phyloP scores from a whole-genome alignment of 2,888 invertebrate genomes.

The Hyalella azteca region DNA sequence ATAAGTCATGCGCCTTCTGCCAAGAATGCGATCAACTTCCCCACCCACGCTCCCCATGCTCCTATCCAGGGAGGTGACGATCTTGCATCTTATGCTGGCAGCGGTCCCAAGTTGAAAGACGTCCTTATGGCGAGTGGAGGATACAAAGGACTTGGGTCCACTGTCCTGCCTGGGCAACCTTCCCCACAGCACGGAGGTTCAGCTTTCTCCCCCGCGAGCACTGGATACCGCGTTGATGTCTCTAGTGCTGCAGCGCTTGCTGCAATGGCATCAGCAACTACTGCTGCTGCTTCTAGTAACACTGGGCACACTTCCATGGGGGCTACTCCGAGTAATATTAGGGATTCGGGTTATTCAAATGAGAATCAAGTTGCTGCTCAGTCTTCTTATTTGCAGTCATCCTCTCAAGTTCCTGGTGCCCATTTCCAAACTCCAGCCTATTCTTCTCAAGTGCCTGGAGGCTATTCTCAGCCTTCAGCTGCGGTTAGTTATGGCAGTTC shows the following conservation, averaged over 20 bases:
- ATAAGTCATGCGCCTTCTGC: background rate
- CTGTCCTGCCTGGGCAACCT: background rate
- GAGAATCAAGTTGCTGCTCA: conserved; percentile 28
- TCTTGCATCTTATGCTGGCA: conserved; percentile 52
- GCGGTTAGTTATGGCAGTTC: conserved; percentile 38
- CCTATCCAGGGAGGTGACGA: conserved; percentile 59
- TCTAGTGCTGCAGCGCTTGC: background rate
- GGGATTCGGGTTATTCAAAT: background rate
- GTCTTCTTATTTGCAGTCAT: conserved; percentile 54
- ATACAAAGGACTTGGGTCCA: conserved; percentile 21
- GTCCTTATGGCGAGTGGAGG: conserved; percentile 77
- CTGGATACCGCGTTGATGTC: conserved; percentile 20
- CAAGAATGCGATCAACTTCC: conserved; percentile 27
- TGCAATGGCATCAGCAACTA: background rate
- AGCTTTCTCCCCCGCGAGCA: too few relatives aligned
- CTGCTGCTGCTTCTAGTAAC: background rate
- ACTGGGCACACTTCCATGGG: background rate
- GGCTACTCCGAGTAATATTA: background rate
- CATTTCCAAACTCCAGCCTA: conserved; percentile 68
- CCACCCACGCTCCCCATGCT: conserved; percentile 60
- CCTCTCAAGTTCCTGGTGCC: conserved; percentile 45
- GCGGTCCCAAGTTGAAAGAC: conserved; percentile 81
- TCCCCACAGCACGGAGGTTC: background rate
- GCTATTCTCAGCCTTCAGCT: conserved; percentile 69
- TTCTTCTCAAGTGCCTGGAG: conserved; percentile 71